These are phyloP conservation scores for Gymnopithys bicolor DNA, from an alignment of 2,797 vertebrate species.

Conservation along the genomic window DNA sequence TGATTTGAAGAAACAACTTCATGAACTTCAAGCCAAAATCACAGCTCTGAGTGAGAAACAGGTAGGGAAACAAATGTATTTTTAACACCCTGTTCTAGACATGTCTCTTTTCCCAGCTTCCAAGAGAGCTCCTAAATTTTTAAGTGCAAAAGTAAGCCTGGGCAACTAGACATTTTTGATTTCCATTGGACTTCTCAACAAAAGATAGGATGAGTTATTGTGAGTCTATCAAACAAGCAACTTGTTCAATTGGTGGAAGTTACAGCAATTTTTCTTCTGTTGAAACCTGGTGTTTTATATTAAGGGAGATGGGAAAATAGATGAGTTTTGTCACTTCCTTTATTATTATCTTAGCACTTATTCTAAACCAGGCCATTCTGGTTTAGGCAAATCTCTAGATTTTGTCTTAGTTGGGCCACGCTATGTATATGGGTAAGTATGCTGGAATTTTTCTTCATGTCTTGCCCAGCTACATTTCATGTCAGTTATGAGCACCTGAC, in stretches of 20 bases:
- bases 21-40: slow-evolving; percentile 99
- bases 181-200: slow-evolving; percentile 61
- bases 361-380: background rate
- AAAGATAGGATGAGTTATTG: background rate
- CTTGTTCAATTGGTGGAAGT: background rate
- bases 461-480: background rate
- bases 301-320: background rate
- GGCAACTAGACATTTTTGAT: slow-evolving; percentile 59
- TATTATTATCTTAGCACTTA: background rate
- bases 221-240: slow-evolving; percentile 25
- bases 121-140: slow-evolving; percentile 68
- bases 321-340: background rate
- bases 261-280: background rate
- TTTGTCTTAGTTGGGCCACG: background rate
- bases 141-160: slow-evolving; percentile 70
- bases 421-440: background rate
- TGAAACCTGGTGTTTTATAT: background rate
- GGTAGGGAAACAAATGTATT: slow-evolving; percentile 81
- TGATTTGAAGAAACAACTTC: slow-evolving; percentile 99
- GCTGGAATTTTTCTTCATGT: background rate
- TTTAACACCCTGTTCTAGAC: slow-evolving; percentile 75
- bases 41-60: slow-evolving; percentile 98
- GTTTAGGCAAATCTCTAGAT: background rate
- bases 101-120: slow-evolving; percentile 66
- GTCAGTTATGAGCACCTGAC: background rate